A percentile compares a stretch with the other conserved stretches of the same genome.
phyloP scores from a whole-genome alignment of 2,797 vertebrate genomes.

The Sylvilagus floridanus region DNA sequence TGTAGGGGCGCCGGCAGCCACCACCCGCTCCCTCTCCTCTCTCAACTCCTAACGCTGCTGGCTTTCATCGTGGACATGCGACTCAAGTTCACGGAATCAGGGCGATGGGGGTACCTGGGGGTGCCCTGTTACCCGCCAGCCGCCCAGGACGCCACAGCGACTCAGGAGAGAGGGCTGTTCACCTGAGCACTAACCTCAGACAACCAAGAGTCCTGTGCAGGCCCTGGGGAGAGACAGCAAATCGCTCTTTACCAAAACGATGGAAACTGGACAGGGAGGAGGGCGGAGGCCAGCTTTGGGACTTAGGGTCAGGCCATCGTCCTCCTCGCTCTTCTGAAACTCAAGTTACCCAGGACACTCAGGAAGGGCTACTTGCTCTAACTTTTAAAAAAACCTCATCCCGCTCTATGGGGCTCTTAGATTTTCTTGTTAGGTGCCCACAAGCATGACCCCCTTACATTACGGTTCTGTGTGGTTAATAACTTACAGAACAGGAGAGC shows the following conservation, averaged over 20 bases:
- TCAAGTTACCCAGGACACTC: not conserved
- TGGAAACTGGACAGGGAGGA: not conserved
- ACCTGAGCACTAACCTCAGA: not conserved
- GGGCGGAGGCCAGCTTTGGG: not conserved
- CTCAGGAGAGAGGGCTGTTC: not conserved
- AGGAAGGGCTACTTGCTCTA: not conserved
- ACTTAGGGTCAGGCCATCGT: not conserved
- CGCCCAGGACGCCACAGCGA: not conserved
- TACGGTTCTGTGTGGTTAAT: not conserved
- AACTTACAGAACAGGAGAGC: not conserved
- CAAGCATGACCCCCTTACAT: not conserved
- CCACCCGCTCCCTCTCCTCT: not conserved
- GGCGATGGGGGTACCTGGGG: not conserved
- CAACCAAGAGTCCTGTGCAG: not conserved
- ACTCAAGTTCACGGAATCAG: not conserved
- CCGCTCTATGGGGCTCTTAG: not conserved
- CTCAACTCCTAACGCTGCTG: not conserved
- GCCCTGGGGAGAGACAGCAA: not conserved
- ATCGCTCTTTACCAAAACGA: not conserved
- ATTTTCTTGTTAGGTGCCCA: slow-evolving; percentile 1
- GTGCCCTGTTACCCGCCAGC: not conserved
- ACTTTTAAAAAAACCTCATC: not conserved
- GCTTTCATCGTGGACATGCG: not conserved
- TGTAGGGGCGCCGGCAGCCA: not conserved
- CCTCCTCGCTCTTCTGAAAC: not conserved